Percentiles rank a stretch among this genome's conserved stretches.
Evolutionary conservation across 2,797 vertebrate genomes (phyloP).

Genomic region (Micrastur ruficollis): DNA sequence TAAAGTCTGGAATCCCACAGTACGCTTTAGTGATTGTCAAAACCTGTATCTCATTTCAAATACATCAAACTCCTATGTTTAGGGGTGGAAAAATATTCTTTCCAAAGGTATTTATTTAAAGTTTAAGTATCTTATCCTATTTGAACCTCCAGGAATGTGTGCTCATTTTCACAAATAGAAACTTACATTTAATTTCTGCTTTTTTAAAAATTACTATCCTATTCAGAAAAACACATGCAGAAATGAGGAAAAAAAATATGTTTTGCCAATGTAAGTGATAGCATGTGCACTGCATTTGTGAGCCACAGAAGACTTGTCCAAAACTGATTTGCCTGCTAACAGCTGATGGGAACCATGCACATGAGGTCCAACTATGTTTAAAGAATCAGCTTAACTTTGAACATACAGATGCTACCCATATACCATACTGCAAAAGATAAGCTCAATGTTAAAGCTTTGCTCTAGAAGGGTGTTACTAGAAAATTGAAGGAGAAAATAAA

Average conservation of each 20-base stretch:
- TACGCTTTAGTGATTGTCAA: conserved; percentile 50
- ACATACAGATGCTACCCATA: background rate
- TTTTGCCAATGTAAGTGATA: background rate
- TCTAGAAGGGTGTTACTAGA: background rate
- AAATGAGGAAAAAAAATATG: background rate
- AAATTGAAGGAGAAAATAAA: background rate
- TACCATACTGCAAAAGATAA: background rate
- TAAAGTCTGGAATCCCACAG: conserved; percentile 43
- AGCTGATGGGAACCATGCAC: background rate
- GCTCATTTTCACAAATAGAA: conserved; percentile 49
- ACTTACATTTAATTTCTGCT: conserved; percentile 6
- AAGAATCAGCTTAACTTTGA: background rate
- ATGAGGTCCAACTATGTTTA: background rate
- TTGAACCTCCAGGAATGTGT: conserved; percentile 35
- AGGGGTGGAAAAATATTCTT: background rate
- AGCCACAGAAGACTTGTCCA: background rate
- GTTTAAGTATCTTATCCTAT: conserved; percentile 43
- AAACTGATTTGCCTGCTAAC: background rate
- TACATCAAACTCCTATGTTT: conserved; percentile 15
- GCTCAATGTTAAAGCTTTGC: background rate
- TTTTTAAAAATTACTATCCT: conserved; percentile 31
- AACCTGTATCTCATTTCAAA: conserved; percentile 41
- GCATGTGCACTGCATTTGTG: background rate
- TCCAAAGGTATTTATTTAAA: conserved; percentile 54
- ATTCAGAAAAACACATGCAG: conserved; percentile 11